Conservation (phyloP, 2,888 invertebrate species). For the Limnephilus lunatus region DNA sequence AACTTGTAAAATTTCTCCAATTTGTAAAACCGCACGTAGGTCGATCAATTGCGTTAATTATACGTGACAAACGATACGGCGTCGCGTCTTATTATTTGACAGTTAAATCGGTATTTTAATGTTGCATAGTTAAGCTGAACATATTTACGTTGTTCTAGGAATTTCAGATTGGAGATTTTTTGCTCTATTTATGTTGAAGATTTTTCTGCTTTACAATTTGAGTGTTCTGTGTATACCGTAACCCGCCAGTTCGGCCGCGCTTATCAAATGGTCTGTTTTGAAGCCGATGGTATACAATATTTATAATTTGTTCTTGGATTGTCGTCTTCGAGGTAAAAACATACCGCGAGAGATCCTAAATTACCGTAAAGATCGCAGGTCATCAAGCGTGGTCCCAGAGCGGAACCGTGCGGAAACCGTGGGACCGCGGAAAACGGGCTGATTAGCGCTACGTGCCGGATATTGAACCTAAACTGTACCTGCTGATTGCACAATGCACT, state of each 20-base stretch:
- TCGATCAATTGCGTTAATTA: too few relatives aligned
- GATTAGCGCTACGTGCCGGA: constrained; percentile 20
- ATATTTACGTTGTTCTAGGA: too few relatives aligned
- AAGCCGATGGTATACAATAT: neutral
- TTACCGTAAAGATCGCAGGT: neutral
- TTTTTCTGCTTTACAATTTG: too few relatives aligned
- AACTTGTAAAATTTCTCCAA: neutral
- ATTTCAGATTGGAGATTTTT: too few relatives aligned
- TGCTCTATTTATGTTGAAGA: too few relatives aligned
- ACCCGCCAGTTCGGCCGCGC: too few relatives aligned
- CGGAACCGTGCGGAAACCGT: constrained; percentile 3
- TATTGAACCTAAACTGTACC: neutral
- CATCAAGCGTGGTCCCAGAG: neutral
- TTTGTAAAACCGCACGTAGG: too few relatives aligned
- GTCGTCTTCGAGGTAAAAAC: neutral
- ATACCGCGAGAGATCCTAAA: neutral
- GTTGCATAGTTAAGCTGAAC: too few relatives aligned
- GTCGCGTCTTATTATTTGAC: too few relatives aligned
- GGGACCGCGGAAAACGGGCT: neutral
- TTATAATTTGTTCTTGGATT: neutral
- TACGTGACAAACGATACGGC: too few relatives aligned
- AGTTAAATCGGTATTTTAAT: too few relatives aligned
- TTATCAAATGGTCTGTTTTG: neutral
- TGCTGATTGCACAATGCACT: neutral
- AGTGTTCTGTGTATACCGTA: neutral